Percentiles rank a stretch among this genome's conserved stretches.
phyloP scores from a whole-genome alignment of 2,888 invertebrate species.

The Pteria penguin region DNA sequence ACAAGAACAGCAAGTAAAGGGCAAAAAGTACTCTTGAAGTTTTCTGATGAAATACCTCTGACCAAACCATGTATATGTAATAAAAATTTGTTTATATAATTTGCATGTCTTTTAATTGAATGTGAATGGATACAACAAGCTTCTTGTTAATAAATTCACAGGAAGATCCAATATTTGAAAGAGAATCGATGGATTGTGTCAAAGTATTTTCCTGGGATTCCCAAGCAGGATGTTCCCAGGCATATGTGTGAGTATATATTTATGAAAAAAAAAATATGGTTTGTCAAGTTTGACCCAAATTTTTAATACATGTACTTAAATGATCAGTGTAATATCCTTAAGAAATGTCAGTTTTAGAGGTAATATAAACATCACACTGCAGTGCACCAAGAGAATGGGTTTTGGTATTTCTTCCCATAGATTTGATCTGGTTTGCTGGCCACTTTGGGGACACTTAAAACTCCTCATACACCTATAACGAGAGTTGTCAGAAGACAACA shows the following conservation, averaged over 20 bases:
- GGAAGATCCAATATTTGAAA: slow-evolving; percentile 54
- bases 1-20: too few relatives aligned
- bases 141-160: neutral
- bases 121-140: neutral
- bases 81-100: neutral
- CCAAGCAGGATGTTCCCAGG: slow-evolving; percentile 59
- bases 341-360: neutral
- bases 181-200: slow-evolving; percentile 66
- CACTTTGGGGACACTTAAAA: too few relatives aligned
- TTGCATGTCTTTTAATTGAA: neutral
- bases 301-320: neutral
- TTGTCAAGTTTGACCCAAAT: too few relatives aligned
- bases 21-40: too few relatives aligned
- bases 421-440: too few relatives aligned
- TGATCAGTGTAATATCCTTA: neutral
- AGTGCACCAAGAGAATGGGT: too few relatives aligned
- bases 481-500: too few relatives aligned
- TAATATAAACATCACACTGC: too few relatives aligned
- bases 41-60: too few relatives aligned
- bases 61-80: neutral
- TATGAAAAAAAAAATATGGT: neutral
- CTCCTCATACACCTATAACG: too few relatives aligned
- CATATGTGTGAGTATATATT: slow-evolving; percentile 57
- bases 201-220: slow-evolving; percentile 72
- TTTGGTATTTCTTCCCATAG: too few relatives aligned